Evolutionary conservation across 2,113 vertebrate genomes (phyloP), one percentile per base, ranked within the genome.

Genomic region (Trematocara variabile): DNA sequence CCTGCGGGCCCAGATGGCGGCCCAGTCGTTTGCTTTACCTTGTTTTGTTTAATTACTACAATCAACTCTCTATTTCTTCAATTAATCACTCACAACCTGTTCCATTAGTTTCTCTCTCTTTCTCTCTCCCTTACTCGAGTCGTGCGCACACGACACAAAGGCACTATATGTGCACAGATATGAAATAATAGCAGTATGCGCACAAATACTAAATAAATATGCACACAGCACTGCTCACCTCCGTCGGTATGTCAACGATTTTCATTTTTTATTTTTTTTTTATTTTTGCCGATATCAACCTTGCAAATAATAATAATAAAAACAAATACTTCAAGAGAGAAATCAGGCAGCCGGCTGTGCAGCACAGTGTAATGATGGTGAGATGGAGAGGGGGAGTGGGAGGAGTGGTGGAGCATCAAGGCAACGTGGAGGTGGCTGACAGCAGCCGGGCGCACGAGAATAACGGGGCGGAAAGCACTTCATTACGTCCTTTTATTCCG

Each of bases 41-140:
- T 99, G 98, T 98, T 99, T 98, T 98, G 97, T 97, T 98, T 98
- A 99, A 99, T 99, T 98, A 98, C 97, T 97, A 98, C 98, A 98
- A 99, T 99, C 97, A 98, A 99, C 98, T 98, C 97, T 97, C 97
- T 97, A 98, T 98, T 98, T 97, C 97, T 96, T 97, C 98, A 97
- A 98, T 99, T 98, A 98, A 99, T 99, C 98, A 98, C 97, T 97
- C 98, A 96, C 97, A 98, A 98, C 98, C 98, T 97, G 97, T 98
- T 98, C 97, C 97, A 98, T 98, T 98, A 97, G 96, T 97, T 96
- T 85, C 91, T 88, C 92, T 28, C 55, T 63, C n/a, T 89, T 46
- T 75, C 68, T 60, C 60, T 56, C 53, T 81, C 33, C 30, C 37
- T 78, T 37, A 33, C 75, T 52, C 6, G 33, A 30, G n/a, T 52